Conservation (phyloP, 2,797 vertebrate species). For the Phaenicophaeus curvirostris region DNA sequence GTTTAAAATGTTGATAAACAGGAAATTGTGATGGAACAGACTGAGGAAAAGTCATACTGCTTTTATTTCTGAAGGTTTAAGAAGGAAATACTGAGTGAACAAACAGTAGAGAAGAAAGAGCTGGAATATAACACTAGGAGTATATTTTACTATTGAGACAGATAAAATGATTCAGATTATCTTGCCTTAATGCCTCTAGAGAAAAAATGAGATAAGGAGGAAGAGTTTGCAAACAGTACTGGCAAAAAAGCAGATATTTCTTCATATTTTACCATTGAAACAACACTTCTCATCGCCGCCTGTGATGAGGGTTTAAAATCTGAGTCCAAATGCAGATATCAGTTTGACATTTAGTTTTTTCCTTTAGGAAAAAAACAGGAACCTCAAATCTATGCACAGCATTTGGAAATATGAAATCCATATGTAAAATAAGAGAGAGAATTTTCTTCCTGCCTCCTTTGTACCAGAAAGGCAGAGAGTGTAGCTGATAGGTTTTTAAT, state of each 20-base stretch:
- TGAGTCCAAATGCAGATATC: background rate
- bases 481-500: background rate
- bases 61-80: background rate
- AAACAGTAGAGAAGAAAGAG: background rate
- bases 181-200: background rate
- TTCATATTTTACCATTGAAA: background rate
- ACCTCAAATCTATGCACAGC: background rate
- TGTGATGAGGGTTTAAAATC: background rate
- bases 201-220: background rate
- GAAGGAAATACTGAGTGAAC: background rate
- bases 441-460: background rate
- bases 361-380: background rate
- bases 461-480: background rate
- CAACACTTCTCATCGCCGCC: background rate
- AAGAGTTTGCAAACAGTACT: background rate
- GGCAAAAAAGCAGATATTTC: background rate
- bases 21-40: background rate
- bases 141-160: background rate
- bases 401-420: background rate
- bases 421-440: background rate
- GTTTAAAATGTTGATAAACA: background rate
- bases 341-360: background rate
- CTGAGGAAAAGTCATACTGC: background rate
- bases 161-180: background rate
- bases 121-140: background rate